Evolutionary conservation across 2,797 vertebrate species (phyloP), one percentile per base, ranked within the genome.

Genomic region (Nyctalus aviator): DNA sequence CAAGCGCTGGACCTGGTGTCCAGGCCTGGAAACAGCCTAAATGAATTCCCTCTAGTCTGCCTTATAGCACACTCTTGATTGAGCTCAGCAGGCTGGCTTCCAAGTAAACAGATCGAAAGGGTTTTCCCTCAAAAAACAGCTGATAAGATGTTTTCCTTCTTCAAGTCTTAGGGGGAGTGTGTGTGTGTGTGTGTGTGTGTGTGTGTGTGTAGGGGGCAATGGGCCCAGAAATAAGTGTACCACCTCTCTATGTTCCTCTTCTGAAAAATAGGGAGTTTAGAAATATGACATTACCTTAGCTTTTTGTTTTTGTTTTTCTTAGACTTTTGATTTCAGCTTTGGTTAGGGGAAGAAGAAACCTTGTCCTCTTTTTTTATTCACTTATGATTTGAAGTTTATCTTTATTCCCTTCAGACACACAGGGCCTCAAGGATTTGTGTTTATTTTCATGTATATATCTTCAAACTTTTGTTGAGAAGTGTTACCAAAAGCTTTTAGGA

Each of bases 131-230:
- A 44, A 44, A 44, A 44, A 44, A 89, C 8, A 92, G n/a, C 93
- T 77, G 85, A 91, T 79, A 95, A 94, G 93, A 84, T 57, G 25
- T 71, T 73, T 90, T 85, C 62, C 48, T 64, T 64, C 35, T 37
- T 89, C 72, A 50, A 1, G 23, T 85, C 66, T 83, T 64, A 20
- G 32, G 62, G 15, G 10, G 30, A 12, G 14, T 73, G 10, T 30
- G 32, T 76, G 35, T 17, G 15, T 69, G 7, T 25, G 41, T 44
- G 41, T 44, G 41, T 25, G 15, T 75, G 11, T n/a, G 32, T 77
- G 50, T n/a, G 1, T 35, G 35, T 17, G 15, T 69, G 7, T 25
- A 6, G 17, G 21, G 1, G 46, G 4, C 8, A 46, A 25, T 18
- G 18, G 50, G 27, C 53, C 44, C 14, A 30, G 44, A 90, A 48